Conservation (phyloP, 2,888 invertebrate species). For the Automeris io region DNA sequence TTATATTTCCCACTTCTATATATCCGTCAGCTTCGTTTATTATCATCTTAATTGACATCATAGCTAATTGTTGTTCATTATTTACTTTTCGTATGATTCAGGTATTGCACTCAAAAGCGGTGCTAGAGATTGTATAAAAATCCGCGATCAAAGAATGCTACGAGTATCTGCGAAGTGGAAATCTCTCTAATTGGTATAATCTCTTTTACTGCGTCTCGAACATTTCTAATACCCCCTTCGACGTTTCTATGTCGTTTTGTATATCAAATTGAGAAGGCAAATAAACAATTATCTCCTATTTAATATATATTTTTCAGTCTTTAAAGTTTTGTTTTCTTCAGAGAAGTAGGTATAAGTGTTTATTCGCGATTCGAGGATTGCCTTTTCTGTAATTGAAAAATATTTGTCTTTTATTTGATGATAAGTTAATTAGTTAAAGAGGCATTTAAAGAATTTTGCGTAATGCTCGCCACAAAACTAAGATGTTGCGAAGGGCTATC, state of each 20-base stretch:
- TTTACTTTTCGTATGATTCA: neutral
- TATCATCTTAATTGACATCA: conserved; percentile 8
- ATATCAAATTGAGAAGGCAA: conserved; percentile 9
- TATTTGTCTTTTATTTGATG: too few species aligned
- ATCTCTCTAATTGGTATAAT: conserved; percentile 67
- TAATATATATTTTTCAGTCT: neutral
- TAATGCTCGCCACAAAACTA: too few species aligned
- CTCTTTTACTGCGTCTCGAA: conserved; percentile 33
- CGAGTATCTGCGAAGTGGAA: conserved; percentile 36
- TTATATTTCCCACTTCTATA: too few species aligned
- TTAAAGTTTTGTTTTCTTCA: too few species aligned
- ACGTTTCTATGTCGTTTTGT: conserved; percentile 10
- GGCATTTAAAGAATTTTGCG: too few species aligned
- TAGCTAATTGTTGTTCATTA: conserved; percentile 1
- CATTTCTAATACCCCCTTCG: conserved; percentile 27
- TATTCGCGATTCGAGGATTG: too few species aligned
- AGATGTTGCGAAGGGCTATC: too few species aligned
- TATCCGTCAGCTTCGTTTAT: too few species aligned
- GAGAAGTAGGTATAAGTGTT: too few species aligned
- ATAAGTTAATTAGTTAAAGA: too few species aligned
- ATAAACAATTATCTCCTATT: neutral
- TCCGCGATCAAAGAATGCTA: conserved; percentile 45
- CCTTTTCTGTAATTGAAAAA: too few species aligned
- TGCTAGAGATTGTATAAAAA: conserved; percentile 27
- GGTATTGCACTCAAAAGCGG: conserved; percentile 19